Conservation (phyloP, 2,113 vertebrate genomes). For the Conger conger region DNA sequence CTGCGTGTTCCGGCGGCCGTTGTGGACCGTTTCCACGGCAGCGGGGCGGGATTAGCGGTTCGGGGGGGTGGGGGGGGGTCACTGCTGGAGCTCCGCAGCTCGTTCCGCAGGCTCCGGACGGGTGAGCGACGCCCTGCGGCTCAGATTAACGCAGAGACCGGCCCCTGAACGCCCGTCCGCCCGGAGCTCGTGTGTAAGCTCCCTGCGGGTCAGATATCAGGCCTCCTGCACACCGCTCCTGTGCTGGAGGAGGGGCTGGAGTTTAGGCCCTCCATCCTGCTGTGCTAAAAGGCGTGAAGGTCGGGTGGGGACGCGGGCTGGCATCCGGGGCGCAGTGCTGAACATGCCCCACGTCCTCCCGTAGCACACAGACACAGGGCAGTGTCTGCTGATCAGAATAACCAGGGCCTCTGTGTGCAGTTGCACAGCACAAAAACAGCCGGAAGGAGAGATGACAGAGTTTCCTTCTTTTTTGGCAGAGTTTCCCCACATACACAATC, state of each 20-base stretch:
- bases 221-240: background rate
- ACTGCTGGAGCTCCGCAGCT: background rate
- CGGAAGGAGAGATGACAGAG: background rate
- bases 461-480: no score
- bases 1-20: background rate
- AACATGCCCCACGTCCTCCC: background rate
- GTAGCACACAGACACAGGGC: background rate
- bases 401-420: background rate
- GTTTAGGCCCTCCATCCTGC: background rate
- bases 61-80: background rate
- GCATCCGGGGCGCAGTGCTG: no score
- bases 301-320: background rate
- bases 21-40: slow-evolving; percentile 6
- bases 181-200: background rate
- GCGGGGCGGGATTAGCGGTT: background rate
- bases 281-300: background rate
- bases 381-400: background rate
- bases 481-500: no score
- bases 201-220: background rate
- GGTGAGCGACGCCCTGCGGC: background rate
- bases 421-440: background rate
- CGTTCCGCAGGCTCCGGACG: background rate
- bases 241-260: background rate
- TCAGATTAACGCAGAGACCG: background rate
- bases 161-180: background rate